These are phyloP conservation scores for Diplolepis rosae DNA, from an alignment of 2,888 invertebrate genomes.

Conservation along the genomic window DNA sequence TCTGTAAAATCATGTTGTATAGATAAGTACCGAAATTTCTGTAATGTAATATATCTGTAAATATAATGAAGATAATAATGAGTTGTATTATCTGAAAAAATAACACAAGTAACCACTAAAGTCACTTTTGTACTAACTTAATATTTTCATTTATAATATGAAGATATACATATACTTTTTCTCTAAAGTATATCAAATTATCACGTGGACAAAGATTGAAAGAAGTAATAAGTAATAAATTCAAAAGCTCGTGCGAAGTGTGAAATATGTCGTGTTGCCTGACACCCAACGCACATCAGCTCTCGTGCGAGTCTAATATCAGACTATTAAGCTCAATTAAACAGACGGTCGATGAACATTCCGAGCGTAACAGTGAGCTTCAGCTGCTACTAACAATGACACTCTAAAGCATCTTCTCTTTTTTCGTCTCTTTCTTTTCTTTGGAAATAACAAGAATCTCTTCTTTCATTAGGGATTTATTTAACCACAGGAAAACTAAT, in stretches of 20 bases:
- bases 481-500: too few species aligned
- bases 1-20: too few species aligned
- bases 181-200: too few species aligned
- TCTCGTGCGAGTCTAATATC: constrained; percentile 67
- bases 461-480: too few species aligned
- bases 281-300: constrained; percentile 60
- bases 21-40: too few species aligned
- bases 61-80: too few species aligned
- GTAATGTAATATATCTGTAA: too few species aligned
- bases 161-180: too few species aligned
- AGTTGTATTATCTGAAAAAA: too few species aligned
- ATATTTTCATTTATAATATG: too few species aligned
- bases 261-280: constrained; percentile 52
- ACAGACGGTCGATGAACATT: constrained; percentile 64
- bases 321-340: constrained; percentile 70
- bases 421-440: background rate
- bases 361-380: constrained; percentile 51
- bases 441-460: background rate
- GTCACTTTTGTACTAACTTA: too few species aligned
- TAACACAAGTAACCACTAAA: too few species aligned
- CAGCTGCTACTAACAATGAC: constrained; percentile 13
- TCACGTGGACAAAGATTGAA: constrained; percentile 31
- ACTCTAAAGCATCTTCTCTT: background rate
- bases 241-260: constrained; percentile 38
- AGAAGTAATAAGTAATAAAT: constrained; percentile 37